Evolutionary conservation across 2,797 vertebrate genomes (phyloP).

Genomic region (Microctenopoma steveboyesi): DNA sequence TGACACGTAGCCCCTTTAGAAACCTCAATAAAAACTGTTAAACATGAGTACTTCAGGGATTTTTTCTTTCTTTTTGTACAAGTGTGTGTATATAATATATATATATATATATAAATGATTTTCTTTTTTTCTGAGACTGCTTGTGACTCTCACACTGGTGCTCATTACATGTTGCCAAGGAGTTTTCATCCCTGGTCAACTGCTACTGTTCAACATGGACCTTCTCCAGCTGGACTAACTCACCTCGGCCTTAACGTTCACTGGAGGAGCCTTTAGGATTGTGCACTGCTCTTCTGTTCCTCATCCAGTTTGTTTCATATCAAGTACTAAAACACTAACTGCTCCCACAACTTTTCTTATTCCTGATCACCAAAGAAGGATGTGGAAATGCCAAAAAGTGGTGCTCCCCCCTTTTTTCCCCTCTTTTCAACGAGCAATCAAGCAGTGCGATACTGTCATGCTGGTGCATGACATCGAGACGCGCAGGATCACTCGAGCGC

Average conservation of each 20-base stretch:
- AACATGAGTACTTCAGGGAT: conserved; percentile 92
- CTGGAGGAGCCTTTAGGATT: conserved; percentile 81
- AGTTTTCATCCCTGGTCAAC: conserved; percentile 61
- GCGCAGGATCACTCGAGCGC: conserved; percentile 19
- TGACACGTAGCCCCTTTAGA: conserved; percentile 73
- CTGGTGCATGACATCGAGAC: not conserved
- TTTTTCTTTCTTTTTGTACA: conserved; percentile 75
- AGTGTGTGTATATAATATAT: conserved; percentile 58
- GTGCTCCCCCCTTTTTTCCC: conserved; percentile 58
- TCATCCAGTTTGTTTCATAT: conserved; percentile 33
- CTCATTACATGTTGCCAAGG: conserved; percentile 74
- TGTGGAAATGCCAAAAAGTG: conserved; percentile 76
- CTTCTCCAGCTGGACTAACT: conserved; percentile 65
- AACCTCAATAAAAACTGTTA: conserved; percentile 59
- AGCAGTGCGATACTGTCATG: conserved; percentile 9
- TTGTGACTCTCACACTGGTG: conserved; percentile 78
- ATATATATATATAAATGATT: conserved; percentile 57
- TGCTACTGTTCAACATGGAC: conserved; percentile 64
- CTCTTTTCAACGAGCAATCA: conserved; percentile 30
- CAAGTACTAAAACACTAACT: conserved; percentile 51
- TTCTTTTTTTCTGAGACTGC: conserved; percentile 71
- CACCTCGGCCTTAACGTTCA: conserved; percentile 90
- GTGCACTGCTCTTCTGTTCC: conserved; percentile 30
- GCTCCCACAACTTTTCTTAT: conserved; percentile 28
- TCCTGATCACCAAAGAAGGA: conserved; percentile 74